Percentiles rank a stretch among this genome's conserved stretches.
These are phyloP conservation scores for Drosophila birchii DNA, from an alignment of 2,888 invertebrate species.

Conservation along the genomic window DNA sequence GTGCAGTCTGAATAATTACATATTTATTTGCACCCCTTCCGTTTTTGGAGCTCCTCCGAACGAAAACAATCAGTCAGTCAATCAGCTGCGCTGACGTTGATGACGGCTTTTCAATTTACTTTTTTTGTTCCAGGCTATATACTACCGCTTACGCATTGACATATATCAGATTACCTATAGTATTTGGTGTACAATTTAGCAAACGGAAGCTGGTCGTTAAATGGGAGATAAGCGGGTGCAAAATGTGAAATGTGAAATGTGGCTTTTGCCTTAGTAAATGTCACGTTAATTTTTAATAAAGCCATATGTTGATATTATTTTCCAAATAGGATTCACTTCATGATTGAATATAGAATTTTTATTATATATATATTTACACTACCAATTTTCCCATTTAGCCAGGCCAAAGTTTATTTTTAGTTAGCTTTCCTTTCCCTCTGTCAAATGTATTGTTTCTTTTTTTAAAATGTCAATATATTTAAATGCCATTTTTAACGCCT, in stretches of 20 bases:
- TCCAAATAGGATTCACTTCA: neutral
- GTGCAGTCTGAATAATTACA: slow-evolving; percentile 8
- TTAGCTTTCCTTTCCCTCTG: slow-evolving; percentile 1
- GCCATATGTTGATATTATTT: neutral
- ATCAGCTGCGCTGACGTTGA: slow-evolving; percentile 34
- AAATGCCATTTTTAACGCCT: neutral
- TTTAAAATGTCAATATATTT: neutral
- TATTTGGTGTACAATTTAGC: slow-evolving; percentile 21
- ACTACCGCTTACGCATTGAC: slow-evolving; percentile 26
- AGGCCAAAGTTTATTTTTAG: neutral
- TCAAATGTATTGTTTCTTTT: neutral
- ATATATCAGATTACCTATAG: slow-evolving; percentile 36
- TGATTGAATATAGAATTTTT: neutral
- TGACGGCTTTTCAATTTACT: slow-evolving; percentile 21
- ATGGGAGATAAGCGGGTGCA: slow-evolving; percentile 25
- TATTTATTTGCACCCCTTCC: slow-evolving; percentile 1
- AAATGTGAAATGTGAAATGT: slow-evolving; percentile 17
- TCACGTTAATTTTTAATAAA: slow-evolving; percentile 1
- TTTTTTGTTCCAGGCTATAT: slow-evolving; percentile 15
- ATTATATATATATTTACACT: neutral
- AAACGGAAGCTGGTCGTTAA: slow-evolving; percentile 51
- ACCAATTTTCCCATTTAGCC: neutral
- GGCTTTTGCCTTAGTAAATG: slow-evolving; percentile 21
- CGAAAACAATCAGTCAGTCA: slow-evolving; percentile 36
- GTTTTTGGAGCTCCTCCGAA: neutral